Percentiles rank a stretch among this genome's conserved stretches.
These are phyloP conservation scores for Strigamia maritima DNA, from an alignment of 2,888 invertebrate species.

Conservation along the genomic window DNA sequence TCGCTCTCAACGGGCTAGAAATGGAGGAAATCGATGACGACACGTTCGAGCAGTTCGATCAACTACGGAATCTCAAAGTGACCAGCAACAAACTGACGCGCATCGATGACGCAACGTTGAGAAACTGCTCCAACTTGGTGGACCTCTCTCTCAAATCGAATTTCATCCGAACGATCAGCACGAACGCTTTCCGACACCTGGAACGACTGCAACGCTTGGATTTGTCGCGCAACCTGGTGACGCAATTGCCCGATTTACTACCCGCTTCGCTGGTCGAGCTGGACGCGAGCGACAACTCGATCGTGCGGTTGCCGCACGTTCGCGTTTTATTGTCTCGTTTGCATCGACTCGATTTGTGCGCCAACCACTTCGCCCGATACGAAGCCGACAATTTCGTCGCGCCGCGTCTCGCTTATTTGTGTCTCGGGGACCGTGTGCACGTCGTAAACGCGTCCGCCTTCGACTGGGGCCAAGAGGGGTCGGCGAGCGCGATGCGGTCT, in stretches of 20 bases:
- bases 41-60: not conserved
- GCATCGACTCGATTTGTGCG: not conserved
- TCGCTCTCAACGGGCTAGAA: not conserved
- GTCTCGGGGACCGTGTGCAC: not conserved
- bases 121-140: not conserved
- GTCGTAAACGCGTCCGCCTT: no score
- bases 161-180: not conserved
- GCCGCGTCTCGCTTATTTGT: not conserved
- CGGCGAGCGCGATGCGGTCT: no score
- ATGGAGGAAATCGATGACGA: not conserved
- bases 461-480: no score
- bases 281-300: not conserved
- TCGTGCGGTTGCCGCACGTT: not conserved
- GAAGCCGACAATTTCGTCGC: not conserved
- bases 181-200: not conserved
- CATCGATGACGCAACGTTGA: not conserved
- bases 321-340: not conserved
- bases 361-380: not conserved
- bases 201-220: not conserved
- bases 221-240: no score
- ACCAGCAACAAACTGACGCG: not conserved
- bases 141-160: not conserved
- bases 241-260: not conserved
- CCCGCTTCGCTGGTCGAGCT: not conserved
- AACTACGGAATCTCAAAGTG: not conserved